Base-by-base conservation (phyloP, 2,113 vertebrate species). In the Pluvialis apricaria region DNA sequence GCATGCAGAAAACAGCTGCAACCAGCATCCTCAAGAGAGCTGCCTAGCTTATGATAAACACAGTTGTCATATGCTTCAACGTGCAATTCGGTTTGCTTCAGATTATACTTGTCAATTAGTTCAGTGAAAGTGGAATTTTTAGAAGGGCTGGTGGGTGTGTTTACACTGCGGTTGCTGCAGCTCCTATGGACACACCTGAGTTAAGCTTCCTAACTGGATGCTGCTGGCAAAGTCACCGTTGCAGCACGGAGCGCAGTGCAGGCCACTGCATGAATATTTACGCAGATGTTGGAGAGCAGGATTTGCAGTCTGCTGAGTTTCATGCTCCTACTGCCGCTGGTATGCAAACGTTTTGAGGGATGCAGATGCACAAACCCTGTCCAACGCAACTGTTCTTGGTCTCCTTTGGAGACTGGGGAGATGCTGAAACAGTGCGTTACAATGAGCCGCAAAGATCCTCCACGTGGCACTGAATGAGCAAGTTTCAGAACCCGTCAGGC, bases 11-110 rank as follows among this genome's bases (percentile, higher is more conserved):
- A 1, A 8, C 69, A 60, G 31, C 18, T 79, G 28, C 44, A 71
- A 11, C 5, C 21, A 44, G 36, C 64, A 44, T 10, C 38, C 36
- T 49, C 44, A 15, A 18, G 21, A 55, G 21, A 79, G 11, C 18
- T 45, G 24, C 34, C 26, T 61, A 5, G 14, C 2, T 79, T 82
- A 9, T 3, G 13, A 40, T 9, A n/a, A 49, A 57, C 18, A 20
- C 15, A 13, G 25, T 11, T n/a, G 21, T 54, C 4, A 0, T 66
- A 11, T 1, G 3, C 60, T 66, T 54, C 55, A 49, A 7, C 1
- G 0, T 54, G 45, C 32, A 29, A 2, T 51, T 88, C 1, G 0
- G 6, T 49, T 62, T 83, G 49, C 49, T 57, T 76, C 60, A 42
- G 22, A 25, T 5, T 38, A 9, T 42, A 13, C 7, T 45, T 55